A percentile compares a stretch with the other conserved stretches of the same genome.
These are phyloP conservation scores for Rhabdophis nuchalis DNA, from an alignment of 2,797 vertebrate genomes.

Conservation along the genomic window DNA sequence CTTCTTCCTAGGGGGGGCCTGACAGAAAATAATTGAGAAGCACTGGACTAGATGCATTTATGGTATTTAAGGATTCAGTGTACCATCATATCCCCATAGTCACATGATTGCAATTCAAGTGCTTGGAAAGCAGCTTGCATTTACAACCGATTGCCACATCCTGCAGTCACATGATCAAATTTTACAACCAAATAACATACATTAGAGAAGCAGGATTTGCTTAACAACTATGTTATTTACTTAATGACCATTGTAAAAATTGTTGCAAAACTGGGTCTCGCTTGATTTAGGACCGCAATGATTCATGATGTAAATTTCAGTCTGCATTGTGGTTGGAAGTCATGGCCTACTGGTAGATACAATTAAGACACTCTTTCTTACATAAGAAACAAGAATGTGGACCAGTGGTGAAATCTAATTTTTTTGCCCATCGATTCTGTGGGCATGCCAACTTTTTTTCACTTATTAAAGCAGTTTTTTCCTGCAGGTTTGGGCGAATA, in stretches of 20 bases:
- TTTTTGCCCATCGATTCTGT: too few relatives aligned
- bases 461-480: too few relatives aligned
- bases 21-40: too few relatives aligned
- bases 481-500: too few relatives aligned
- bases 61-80: background rate
- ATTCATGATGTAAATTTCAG: background rate
- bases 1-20: too few relatives aligned
- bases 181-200: background rate
- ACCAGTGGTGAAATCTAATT: too few relatives aligned
- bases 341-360: background rate
- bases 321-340: background rate
- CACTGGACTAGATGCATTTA: too few relatives aligned
- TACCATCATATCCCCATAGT: too few relatives aligned
- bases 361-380: background rate
- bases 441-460: too few relatives aligned
- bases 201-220: background rate
- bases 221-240: background rate
- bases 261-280: background rate
- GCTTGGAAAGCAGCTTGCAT: background rate
- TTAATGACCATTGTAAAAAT: background rate
- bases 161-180: background rate
- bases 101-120: background rate
- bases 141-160: background rate
- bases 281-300: background rate
- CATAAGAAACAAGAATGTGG: background rate